Evolutionary conservation across 2,113 vertebrate species (phyloP).

Genomic region (Chaetura pelagica): DNA sequence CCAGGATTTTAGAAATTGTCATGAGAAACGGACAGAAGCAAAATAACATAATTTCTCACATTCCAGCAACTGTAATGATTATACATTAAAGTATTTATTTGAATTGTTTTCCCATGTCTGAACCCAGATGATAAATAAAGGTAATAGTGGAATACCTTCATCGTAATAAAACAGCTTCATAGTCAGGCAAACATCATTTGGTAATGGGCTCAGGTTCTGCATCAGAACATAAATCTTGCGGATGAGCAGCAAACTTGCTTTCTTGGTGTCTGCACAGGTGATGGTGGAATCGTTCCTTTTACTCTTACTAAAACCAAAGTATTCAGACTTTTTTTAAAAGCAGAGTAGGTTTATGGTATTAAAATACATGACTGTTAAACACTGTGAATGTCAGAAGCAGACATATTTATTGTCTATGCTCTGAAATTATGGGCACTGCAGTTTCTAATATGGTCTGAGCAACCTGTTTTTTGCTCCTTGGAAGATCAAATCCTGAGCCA

Average conservation of each 20-base stretch:
- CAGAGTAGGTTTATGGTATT: background rate
- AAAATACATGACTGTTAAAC: background rate
- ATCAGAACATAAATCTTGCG: slow-evolving; percentile 93
- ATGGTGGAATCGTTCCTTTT: slow-evolving; percentile 60
- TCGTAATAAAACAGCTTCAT: slow-evolving; percentile 96
- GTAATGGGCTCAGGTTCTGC: slow-evolving; percentile 91
- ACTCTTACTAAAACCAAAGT: slow-evolving; percentile 56
- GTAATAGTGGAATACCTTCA: slow-evolving; percentile 51
- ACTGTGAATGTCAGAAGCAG: background rate
- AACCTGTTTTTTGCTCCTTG: background rate
- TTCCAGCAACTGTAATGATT: background rate
- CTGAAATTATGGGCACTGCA: background rate
- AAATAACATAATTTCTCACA: background rate
- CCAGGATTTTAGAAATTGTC: accelerated
- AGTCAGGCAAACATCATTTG: slow-evolving; percentile 87
- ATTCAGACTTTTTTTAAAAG: background rate
- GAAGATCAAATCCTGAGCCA: background rate
- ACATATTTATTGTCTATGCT: background rate
- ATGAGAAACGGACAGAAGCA: accelerated
- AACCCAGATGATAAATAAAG: background rate
- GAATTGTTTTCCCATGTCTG: background rate
- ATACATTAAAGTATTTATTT: background rate
- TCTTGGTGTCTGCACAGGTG: slow-evolving; percentile 83
- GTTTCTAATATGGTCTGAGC: background rate
- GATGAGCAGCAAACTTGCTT: slow-evolving; percentile 90